Percentiles rank a stretch among this genome's conserved stretches.
phyloP scores from a whole-genome alignment of 2,797 vertebrate species.

The Micropoecilia bifurca region DNA sequence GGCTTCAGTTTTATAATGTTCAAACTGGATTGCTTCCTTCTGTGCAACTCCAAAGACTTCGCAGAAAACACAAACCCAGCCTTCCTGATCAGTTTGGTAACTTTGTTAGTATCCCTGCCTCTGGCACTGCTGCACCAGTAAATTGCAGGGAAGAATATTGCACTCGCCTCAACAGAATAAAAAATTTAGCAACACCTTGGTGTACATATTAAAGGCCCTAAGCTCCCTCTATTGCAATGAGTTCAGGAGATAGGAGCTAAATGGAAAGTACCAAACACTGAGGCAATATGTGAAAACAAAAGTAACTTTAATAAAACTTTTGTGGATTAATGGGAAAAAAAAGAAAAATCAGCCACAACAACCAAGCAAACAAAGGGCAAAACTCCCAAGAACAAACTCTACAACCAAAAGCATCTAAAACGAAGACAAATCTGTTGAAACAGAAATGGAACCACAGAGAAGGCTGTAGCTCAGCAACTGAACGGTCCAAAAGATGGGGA shows the following conservation, averaged over 20 bases:
- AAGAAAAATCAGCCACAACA: neutral
- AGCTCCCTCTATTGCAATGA: conserved; percentile 6
- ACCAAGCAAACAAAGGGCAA: neutral
- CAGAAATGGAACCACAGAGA: neutral
- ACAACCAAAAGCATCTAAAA: neutral
- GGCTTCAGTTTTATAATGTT: neutral
- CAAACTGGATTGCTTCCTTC: neutral
- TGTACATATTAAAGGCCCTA: conserved; percentile 3
- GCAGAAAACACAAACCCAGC: neutral
- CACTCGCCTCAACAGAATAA: neutral
- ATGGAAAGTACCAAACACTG: neutral
- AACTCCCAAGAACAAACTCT: neutral
- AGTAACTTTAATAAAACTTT: conserved; percentile 13
- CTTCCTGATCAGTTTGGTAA: conserved; percentile 13
- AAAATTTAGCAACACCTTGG: conserved; percentile 6
- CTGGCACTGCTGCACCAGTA: neutral
- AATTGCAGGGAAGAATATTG: conserved; percentile 8
- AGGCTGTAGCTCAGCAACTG: neutral
- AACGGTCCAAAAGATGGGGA: neutral
- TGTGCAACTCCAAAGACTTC: conserved; percentile 1
- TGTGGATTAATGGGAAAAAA: neutral
- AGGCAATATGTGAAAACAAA: conserved; percentile 9
- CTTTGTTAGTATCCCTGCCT: conserved; percentile 9
- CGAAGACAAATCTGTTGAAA: neutral
- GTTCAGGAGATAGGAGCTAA: conserved; percentile 9